These are phyloP conservation scores for Ceratina japonica DNA, from an alignment of 1,140 invertebrate species.

Conservation along the genomic window DNA sequence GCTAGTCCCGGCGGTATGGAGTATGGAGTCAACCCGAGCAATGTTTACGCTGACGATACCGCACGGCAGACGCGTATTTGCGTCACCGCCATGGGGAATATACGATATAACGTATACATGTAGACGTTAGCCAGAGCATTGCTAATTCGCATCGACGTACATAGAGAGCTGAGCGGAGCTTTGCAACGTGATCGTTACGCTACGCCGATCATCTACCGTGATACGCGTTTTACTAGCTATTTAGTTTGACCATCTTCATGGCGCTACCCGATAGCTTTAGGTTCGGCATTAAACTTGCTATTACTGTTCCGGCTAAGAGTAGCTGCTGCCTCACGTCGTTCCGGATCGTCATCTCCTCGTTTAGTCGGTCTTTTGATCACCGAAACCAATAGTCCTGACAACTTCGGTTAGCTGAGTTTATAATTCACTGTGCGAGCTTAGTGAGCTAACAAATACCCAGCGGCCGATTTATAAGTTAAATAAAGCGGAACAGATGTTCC, in stretches of 20 bases:
- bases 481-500: constrained; percentile 8
- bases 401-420: background rate
- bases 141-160: constrained; percentile 47
- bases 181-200: constrained; percentile 41
- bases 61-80: constrained; percentile 37
- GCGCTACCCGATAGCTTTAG: background rate
- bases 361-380: background rate
- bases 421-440: background rate
- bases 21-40: constrained; percentile 23
- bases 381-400: background rate
- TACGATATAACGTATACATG: constrained; percentile 23
- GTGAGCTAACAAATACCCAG: background rate
- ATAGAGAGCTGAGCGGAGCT: background rate
- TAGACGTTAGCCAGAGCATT: constrained; percentile 43
- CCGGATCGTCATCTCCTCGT: background rate
- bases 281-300: constrained; percentile 46
- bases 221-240: constrained; percentile 28
- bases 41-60: constrained; percentile 47
- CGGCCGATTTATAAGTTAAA: background rate
- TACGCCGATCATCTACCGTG: constrained; percentile 40
- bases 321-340: background rate
- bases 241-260: constrained; percentile 44
- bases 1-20: constrained; percentile 14
- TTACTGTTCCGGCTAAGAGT: constrained; percentile 49
- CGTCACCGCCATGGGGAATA: constrained; percentile 27